Evolutionary conservation across 2,888 invertebrate genomes (phyloP).

Genomic region (Heteropelma amictum): DNA sequence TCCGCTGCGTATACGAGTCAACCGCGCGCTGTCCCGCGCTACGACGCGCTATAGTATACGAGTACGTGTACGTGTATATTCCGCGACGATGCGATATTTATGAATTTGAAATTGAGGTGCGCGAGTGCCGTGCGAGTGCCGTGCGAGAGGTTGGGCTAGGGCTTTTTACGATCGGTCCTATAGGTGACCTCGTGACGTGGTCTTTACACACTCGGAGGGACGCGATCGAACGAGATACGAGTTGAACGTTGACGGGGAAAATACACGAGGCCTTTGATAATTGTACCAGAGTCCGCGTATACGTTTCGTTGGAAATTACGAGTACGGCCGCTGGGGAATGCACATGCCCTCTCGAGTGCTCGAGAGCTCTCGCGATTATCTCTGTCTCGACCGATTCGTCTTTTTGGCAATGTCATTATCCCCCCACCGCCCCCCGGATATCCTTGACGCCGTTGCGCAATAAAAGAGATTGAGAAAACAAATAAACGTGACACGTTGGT

Average conservation of each 20-base stretch:
- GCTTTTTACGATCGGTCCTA: slow-evolving; percentile 42
- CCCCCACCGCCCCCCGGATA: no score
- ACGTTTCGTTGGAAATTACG: not conserved
- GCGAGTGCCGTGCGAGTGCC: not conserved
- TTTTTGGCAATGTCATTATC: no score
- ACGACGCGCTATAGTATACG: no score
- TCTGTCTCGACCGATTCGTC: no score
- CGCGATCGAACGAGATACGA: slow-evolving; percentile 25
- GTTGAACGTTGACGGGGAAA: not conserved
- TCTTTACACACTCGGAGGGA: slow-evolving; percentile 35
- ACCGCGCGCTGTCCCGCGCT: no score
- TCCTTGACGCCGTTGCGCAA: no score
- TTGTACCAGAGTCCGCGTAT: not conserved
- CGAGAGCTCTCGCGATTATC: no score
- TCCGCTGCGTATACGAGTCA: not conserved
- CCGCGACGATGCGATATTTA: slow-evolving; percentile 5
- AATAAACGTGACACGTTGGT: no score
- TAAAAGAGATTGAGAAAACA: no score
- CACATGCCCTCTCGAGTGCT: no score
- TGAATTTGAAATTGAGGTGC: slow-evolving; percentile 29
- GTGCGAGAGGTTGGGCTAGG: slow-evolving; percentile 27
- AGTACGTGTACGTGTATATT: slow-evolving; percentile 39
- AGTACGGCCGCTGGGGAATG: no score
- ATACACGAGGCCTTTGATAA: no score
- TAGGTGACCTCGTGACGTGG: slow-evolving; percentile 49